Evolutionary conservation across 2,113 vertebrate genomes (phyloP).

Genomic region (Regulus satrapa): DNA sequence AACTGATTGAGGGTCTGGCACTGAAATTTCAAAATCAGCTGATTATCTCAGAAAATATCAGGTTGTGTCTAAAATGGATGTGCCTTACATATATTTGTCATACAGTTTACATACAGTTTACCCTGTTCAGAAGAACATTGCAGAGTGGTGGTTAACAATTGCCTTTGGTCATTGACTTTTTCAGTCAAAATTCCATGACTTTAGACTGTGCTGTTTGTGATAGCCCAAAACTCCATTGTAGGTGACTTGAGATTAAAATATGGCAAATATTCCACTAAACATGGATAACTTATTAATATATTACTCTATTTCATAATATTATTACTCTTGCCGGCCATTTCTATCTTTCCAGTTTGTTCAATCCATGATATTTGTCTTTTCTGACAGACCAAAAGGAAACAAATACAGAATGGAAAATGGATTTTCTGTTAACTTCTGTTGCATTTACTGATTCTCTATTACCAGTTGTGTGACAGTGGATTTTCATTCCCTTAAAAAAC

Average conservation of each 20-base stretch:
- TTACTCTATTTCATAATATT: neutral
- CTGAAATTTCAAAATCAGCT: neutral
- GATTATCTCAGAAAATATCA: neutral
- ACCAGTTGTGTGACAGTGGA: neutral
- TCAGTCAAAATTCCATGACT: neutral
- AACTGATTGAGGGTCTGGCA: neutral
- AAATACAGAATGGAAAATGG: neutral
- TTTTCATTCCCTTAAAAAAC: neutral
- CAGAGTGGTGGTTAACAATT: neutral
- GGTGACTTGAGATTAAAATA: neutral
- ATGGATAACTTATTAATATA: neutral
- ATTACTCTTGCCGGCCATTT: neutral
- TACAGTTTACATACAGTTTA: no score
- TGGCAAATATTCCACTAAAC: neutral
- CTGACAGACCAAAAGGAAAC: neutral
- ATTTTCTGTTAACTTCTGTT: neutral
- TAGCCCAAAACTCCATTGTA: neutral
- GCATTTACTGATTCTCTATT: neutral
- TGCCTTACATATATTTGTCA: neutral
- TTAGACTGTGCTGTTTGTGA: neutral
- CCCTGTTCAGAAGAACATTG: neutral
- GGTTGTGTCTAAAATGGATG: neutral
- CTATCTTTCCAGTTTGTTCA: neutral
- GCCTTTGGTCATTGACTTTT: neutral
- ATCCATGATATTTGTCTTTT: neutral